Evolutionary conservation across 2,888 invertebrate species (phyloP), one percentile per base, ranked within the genome.

Genomic region (Apomyelois bistriatella): DNA sequence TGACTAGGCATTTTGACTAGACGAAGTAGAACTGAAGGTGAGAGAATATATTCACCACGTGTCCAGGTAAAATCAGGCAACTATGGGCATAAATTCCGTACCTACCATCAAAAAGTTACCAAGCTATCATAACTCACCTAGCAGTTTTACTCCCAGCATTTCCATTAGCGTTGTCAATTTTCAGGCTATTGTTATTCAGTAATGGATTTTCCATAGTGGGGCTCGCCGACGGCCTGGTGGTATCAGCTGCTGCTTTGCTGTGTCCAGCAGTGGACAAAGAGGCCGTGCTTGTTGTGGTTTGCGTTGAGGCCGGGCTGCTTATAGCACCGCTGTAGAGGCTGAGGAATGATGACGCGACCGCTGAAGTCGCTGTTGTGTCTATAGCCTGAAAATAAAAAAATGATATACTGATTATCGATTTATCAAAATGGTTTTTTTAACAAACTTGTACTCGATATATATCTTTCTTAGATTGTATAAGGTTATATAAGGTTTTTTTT

Each of bases 361-460:
- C 81, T n/a, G 92, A 92, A 0, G 91, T 83, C 0, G 93, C 92
- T 50, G 93, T 92, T 4, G 92, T 91, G 72, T 93, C 93, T 48
- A 92, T 92, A 0, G 91, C 85, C 93, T 92, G 78, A 40, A 37
- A 22, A 22, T 22, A 22, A 59, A 53, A 7, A 50, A 22, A 7
- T 43, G n/a, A n/a, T 22, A 22, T n/a, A n/a, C n/a, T n/a, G n/a
- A n/a, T n/a, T 10, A n/a, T n/a, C 7, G n/a, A 12, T 10, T 22
- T 10, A 22, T 6, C 3, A 1, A 42, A n/a, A 12, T 42, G 8
- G n/a, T n/a, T n/a, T n/a, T n/a, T n/a, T n/a, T n/a, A n/a, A n/a
- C n/a, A n/a, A n/a, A n/a, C n/a, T n/a, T n/a, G n/a, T n/a, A n/a
- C n/a, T n/a, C n/a, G n/a, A n/a, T n/a, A n/a, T n/a, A n/a, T n/a